Percentiles rank a stretch among this genome's conserved stretches.
Evolutionary conservation across 2,113 vertebrate species (phyloP).

Genomic region (Sardina pilchardus): DNA sequence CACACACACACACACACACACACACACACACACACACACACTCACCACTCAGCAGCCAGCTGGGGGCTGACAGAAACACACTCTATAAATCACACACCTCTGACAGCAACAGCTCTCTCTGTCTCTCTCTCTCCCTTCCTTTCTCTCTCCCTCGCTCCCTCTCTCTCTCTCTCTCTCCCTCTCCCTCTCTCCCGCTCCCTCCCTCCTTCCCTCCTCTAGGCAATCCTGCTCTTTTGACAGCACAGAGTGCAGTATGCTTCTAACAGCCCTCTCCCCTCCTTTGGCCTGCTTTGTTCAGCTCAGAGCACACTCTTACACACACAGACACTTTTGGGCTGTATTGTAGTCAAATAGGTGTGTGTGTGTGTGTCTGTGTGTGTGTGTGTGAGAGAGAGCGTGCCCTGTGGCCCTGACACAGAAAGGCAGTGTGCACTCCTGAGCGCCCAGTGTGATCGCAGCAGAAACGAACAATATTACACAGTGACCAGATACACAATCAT

Average conservation of each 20-base stretch:
- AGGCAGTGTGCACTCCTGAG: conserved; percentile 41
- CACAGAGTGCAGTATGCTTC: not conserved
- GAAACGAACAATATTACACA: not conserved
- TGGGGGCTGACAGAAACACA: conserved; percentile 44
- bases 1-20: not conserved
- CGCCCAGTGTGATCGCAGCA: not conserved
- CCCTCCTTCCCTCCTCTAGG: not conserved
- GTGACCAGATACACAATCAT: not conserved
- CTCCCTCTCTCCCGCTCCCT: not conserved
- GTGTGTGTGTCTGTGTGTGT: conserved; percentile 50
- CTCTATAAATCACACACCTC: conserved; percentile 47
- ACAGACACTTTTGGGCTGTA: conserved; percentile 43
- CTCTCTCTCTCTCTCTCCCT: conserved; percentile 14
- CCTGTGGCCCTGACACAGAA: conserved; percentile 63
- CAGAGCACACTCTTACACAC: conserved; percentile 8
- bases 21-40: conserved; percentile 19
- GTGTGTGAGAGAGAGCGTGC: conserved; percentile 40
- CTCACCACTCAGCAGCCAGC: conserved; percentile 34
- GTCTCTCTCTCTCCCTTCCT: conserved; percentile 16
- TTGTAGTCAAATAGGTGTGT: conserved; percentile 49
- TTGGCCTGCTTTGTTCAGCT: conserved; percentile 4
- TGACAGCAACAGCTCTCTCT: conserved; percentile 43
- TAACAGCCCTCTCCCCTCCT: conserved; percentile 20
- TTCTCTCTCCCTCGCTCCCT: conserved; percentile 13
- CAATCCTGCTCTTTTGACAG: no score